Percentiles rank a stretch among this genome's conserved stretches.
Evolutionary conservation across 2,888 invertebrate species (phyloP).

Genomic region (Thymelicus sylvestris): DNA sequence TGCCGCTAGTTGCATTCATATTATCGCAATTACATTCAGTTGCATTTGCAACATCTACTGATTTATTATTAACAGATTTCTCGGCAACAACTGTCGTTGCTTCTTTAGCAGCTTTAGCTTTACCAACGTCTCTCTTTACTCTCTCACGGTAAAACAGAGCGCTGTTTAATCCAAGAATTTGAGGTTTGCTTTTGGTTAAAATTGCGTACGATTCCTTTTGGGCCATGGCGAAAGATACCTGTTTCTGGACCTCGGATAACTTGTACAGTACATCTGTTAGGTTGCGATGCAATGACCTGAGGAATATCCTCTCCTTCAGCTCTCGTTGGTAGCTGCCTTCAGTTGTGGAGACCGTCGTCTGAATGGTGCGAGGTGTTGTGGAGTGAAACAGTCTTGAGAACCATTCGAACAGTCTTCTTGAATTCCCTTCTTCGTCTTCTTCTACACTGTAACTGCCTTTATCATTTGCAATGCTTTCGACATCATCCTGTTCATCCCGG

Average conservation of each 20-base stretch:
- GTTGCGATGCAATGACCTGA: conserved; percentile 34
- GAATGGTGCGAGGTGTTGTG: not conserved
- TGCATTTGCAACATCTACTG: not conserved
- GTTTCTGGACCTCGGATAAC: conserved; percentile 26
- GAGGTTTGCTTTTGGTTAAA: not conserved
- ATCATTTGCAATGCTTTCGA: too few species aligned
- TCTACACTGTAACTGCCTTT: not conserved
- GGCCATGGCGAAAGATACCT: conserved; percentile 30
- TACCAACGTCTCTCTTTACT: conserved; percentile 16
- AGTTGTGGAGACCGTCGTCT: not conserved
- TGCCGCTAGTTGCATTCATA: conserved; percentile 25
- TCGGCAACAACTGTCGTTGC: not conserved
- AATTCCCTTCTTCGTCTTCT: not conserved
- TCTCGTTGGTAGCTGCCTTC: conserved; percentile 25
- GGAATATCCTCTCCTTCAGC: conserved; percentile 34
- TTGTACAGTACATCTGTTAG: conserved; percentile 37
- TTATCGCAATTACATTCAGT: too few species aligned
- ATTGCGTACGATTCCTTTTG: not conserved
- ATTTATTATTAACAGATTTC: not conserved
- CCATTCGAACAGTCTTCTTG: conserved; percentile 32
- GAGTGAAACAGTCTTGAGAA: conserved; percentile 17
- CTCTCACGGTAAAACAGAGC: not conserved
- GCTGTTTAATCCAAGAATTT: not conserved
- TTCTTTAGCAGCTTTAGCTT: not conserved
- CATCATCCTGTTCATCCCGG: not conserved